A percentile compares a stretch with the other conserved stretches of the same genome.
These are phyloP conservation scores for Heliconius melpomene DNA, from an alignment of 1,140 invertebrate species.

Conservation along the genomic window DNA sequence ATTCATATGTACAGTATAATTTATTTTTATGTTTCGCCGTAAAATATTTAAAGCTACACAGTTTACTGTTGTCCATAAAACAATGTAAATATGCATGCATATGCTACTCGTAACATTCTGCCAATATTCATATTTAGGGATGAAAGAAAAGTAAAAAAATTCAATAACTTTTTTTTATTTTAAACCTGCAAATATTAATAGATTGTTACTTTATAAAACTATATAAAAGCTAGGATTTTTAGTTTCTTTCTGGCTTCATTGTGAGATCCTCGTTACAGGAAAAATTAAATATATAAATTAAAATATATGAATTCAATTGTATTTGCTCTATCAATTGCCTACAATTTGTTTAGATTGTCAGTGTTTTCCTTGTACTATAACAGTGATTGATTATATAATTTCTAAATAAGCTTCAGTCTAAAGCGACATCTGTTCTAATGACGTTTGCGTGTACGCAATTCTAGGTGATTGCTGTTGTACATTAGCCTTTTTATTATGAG, in stretches of 20 bases:
- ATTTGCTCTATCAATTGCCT: not conserved
- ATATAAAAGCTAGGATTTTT: no score
- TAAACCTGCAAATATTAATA: no score
- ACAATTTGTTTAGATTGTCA: not conserved
- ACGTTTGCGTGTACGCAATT: not conserved
- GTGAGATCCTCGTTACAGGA: no score
- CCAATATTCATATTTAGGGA: not conserved
- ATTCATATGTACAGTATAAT: constrained; percentile 55
- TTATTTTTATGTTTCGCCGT: constrained; percentile 61
- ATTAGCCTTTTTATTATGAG: constrained; percentile 5
- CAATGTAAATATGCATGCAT: constrained; percentile 37
- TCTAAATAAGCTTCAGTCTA: not conserved
- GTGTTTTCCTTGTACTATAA: not conserved
- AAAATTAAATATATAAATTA: no score
- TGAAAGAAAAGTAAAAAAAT: not conserved
- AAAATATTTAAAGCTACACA: constrained; percentile 62
- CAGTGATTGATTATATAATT: constrained; percentile 8
- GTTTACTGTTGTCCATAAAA: constrained; percentile 62
- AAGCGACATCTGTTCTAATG: not conserved
- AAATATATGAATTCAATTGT: not conserved
- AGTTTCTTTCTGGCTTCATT: no score
- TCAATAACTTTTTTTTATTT: not conserved
- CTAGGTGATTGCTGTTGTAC: not conserved
- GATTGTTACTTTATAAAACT: no score
- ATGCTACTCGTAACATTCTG: not conserved